A percentile compares a stretch with the other conserved stretches of the same genome.
These are phyloP conservation scores for Fissipunctia ypsillon DNA, from an alignment of 2,888 invertebrate species.

Conservation along the genomic window DNA sequence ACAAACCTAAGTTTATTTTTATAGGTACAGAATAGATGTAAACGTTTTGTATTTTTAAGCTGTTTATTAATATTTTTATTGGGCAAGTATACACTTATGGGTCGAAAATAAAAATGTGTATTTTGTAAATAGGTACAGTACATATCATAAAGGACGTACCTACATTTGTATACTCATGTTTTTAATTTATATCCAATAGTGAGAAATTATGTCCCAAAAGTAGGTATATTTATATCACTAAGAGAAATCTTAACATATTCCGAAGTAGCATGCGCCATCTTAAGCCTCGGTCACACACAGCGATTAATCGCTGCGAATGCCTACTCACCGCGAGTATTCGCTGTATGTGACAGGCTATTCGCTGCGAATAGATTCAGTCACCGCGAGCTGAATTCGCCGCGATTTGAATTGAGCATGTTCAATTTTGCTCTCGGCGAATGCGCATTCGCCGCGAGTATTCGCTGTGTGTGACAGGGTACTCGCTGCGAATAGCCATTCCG, in stretches of 20 bases:
- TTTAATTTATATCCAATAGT: not conserved
- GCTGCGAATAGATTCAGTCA: no score
- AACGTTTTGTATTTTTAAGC: not conserved
- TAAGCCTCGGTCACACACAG: no score
- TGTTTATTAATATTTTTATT: not conserved
- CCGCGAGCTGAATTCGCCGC: no score
- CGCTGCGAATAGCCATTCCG: no score
- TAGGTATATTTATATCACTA: not conserved
- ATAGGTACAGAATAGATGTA: not conserved
- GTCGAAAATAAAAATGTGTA: not conserved
- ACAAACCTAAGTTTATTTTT: not conserved
- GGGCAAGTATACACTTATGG: not conserved
- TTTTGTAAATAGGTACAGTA: not conserved
- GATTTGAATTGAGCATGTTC: no score
- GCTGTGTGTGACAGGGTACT: no score
- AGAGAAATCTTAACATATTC: slow-evolving; percentile 2
- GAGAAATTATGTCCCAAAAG: not conserved
- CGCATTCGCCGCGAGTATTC: no score
- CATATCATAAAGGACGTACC: no score
- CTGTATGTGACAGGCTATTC: no score
- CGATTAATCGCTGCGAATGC: no score
- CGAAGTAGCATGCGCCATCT: slow-evolving; percentile 23
- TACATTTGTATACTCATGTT: not conserved
- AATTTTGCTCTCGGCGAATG: no score
- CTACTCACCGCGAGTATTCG: no score